Base-by-base conservation (phyloP, 1,140 invertebrate species). In the Heliconius eleuchia region DNA sequence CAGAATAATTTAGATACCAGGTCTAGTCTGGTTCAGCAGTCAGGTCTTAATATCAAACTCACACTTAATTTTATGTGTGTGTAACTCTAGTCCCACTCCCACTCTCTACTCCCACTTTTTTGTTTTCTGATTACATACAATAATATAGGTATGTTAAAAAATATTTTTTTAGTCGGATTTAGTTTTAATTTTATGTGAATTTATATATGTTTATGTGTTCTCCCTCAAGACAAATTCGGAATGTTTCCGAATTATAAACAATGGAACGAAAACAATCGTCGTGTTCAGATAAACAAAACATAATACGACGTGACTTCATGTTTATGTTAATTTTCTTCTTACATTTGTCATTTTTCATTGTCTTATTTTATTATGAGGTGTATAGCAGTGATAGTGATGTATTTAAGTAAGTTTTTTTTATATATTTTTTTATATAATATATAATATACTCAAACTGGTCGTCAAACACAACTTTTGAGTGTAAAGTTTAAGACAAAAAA, bases 321-420 rank as follows among this genome's bases (percentile, higher is more conserved):
- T 55, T 50, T 55, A 71, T 50, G 50, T 39, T 66, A 79, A 76
- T 76, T 75, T 79, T 75, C 66, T 34, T 74, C 60, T 71, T 23
- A 34, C 73, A 75, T 79, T 76, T 60, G 55, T n/a, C 52, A 23
- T 55, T 71, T 52, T 74, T 37, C 73, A 55, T 50, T 57, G 50
- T 34, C 30, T 55, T 19, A 55, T 60, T 74, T 60, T 55, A 55
- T 13, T 66, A 66, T 66, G 60, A 16, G 60, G 60, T 66, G 27
- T 30, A 9, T 16, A 30, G 42, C 37, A 13, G 42, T 74, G n/a
- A 30, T 74, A 55, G 73, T 74, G n/a, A 8, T 74, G n/a, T 52
- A 30, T 55, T 27, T 74, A 19, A 30, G 73, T 74, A 74, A 74
- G 73, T 73, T 27, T 27, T 66, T 66, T 57, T 57, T 23, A 57